Percentiles rank a stretch among this genome's conserved stretches.
Conservation (phyloP, 1,140 invertebrate genomes). For the Nasonia longicornis region DNA sequence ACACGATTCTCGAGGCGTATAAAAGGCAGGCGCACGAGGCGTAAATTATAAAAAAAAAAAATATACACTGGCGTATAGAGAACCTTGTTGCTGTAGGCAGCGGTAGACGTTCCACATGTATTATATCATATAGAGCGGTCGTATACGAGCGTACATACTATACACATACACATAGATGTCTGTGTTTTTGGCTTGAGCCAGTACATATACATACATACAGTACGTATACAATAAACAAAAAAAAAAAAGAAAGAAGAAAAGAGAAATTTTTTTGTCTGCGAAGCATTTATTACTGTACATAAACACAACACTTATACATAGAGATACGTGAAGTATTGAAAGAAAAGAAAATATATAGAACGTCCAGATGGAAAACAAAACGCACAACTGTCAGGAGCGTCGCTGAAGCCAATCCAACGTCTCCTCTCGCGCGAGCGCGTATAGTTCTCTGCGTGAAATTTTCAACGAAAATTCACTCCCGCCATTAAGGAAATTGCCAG, state of each 20-base stretch:
- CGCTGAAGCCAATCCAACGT: conserved; percentile 63
- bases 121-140: conserved; percentile 35
- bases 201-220: background rate
- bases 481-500: background rate
- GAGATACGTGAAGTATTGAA: conserved; percentile 36
- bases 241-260: conserved; percentile 11
- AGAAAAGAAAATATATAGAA: conserved; percentile 56
- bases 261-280: conserved; percentile 39
- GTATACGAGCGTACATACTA: conserved; percentile 43
- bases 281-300: conserved; percentile 57
- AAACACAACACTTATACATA: conserved; percentile 54
- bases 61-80: background rate
- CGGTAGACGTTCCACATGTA: background rate
- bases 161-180: conserved; percentile 40
- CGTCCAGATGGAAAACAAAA: conserved; percentile 51
- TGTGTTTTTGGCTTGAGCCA: conserved; percentile 31
- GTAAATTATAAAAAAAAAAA: background rate
- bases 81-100: background rate
- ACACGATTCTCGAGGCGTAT: background rate
- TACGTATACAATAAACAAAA: background rate
- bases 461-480: background rate
- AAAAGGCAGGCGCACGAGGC: conserved; percentile 22
- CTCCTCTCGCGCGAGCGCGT: conserved; percentile 26
- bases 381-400: conserved; percentile 39
- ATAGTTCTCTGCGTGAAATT: background rate